Percentiles rank a stretch among this genome's conserved stretches.
Conservation (phyloP, 2,113 vertebrate genomes). For the Cyanoderma ruficeps region DNA sequence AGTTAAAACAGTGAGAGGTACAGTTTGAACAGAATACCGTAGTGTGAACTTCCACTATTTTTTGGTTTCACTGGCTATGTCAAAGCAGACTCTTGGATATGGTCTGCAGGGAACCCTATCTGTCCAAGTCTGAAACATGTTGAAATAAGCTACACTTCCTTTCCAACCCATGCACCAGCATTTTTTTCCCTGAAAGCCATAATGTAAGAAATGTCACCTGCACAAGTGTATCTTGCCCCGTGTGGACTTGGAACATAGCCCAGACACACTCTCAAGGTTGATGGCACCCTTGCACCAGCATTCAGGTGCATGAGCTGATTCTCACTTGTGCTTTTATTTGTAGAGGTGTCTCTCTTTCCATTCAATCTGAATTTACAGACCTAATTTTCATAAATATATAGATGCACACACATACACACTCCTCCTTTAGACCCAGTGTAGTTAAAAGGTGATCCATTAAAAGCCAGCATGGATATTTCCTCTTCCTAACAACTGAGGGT, state of each 20-base stretch:
- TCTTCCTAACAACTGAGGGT: not conserved
- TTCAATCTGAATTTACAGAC: not conserved
- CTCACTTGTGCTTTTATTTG: not conserved
- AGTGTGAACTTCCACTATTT: not conserved
- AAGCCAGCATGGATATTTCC: not conserved
- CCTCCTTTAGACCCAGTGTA: not conserved
- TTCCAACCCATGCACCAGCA: not conserved
- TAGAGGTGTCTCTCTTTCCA: not conserved
- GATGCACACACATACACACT: fast-evolving
- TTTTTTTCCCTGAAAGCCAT: not conserved
- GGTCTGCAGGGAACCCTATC: not conserved
- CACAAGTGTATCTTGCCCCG: fast-evolving
- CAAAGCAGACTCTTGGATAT: not conserved
- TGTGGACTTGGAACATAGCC: not conserved
- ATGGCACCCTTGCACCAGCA: not conserved
- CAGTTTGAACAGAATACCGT: not conserved
- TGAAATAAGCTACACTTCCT: not conserved
- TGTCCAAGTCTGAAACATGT: not conserved
- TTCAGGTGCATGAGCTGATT: not conserved
- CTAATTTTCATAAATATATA: not conserved
- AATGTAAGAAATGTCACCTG: not conserved
- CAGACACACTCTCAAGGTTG: not conserved
- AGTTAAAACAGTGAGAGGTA: not conserved
- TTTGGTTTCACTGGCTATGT: not conserved
- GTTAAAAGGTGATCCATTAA: not conserved